phyloP scores from a whole-genome alignment of 2,113 vertebrate species.

The Herpailurus yagouaroundi region DNA sequence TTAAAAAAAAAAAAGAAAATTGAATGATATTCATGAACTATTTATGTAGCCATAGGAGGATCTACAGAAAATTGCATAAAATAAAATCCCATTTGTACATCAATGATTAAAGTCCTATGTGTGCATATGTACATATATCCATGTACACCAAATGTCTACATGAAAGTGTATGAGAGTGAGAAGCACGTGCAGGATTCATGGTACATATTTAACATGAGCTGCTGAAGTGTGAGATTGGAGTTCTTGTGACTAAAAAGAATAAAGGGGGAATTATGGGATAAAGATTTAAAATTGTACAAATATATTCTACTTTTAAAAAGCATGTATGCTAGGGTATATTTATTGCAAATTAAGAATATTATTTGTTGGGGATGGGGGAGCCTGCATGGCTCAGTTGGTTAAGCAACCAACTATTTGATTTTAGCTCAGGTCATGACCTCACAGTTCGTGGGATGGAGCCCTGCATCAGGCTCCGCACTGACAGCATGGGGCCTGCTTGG shows the following conservation, averaged over 20 bases:
- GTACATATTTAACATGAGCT: neutral
- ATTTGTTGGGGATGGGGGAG: neutral
- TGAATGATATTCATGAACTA: neutral
- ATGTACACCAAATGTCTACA: neutral
- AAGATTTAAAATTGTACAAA: neutral
- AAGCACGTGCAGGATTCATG: neutral
- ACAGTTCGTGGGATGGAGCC: neutral
- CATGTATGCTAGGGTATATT: too few species aligned
- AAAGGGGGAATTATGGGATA: neutral
- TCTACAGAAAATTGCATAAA: neutral
- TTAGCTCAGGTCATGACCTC: neutral
- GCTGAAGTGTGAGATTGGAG: neutral
- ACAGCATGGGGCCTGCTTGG: neutral
- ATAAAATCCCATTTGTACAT: neutral
- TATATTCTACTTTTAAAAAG: neutral
- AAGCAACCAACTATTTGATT: neutral
- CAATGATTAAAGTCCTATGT: neutral
- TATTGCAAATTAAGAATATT: neutral
- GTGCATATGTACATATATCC: neutral
- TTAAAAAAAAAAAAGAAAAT: neutral
- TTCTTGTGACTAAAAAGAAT: neutral
- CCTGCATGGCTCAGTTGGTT: neutral
- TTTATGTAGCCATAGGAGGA: neutral
- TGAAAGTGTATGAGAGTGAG: neutral
- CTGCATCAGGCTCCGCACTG: neutral